Base-by-base conservation (phyloP, 1,140 invertebrate genomes). In the Sminthurinus signatus region DNA sequence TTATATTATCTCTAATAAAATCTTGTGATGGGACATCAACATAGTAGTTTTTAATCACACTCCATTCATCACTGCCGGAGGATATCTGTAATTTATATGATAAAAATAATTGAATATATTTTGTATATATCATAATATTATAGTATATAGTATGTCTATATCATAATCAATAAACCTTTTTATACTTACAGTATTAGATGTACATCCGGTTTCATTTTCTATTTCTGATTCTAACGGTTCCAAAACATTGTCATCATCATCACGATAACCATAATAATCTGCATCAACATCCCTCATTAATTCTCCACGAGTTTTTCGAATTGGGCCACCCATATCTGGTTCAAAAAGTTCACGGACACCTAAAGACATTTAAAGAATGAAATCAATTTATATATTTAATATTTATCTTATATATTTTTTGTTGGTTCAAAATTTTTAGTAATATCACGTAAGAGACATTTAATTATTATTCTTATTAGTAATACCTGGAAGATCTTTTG, bases 251-350 rank as follows among this genome's bases (percentile, higher is more conserved):
- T 99, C 96, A 74, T 99, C 97, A 74, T 98, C 95, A 78, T 99
- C 96, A 73, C 93, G 80, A 75, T 98, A 99, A 0, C 96, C 96
- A 81, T 99, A 99, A 78, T 99, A 99, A 78, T 96, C 92, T 1
- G 94, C 93, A 80, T 98, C 94, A 23, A 98, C 93, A 73, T 98
- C 88, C 74, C 93, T 89, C 94, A 98, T 98, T 32, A 99, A 79
- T 78, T 99, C 96, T 0, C 91, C 93, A 57, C 95, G 83, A 0
- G 93, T 96, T 78, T 96, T 95, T 48, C 91, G 81, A 0, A 89
- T 88, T 0, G 93, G 77, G 97, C 91, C 12, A 5, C 29, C 10
- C 2, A 31, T 27, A 21, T 67, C 68, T 0, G 64, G 70, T 76
- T 98, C 92, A 81, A 99, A 99, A 14, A 99, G 76, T 78, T 99